A percentile compares a stretch with the other conserved stretches of the same genome.
Evolutionary conservation across 30 jellyfish, hydroid and myxozoan genomes (phyloP).

Genomic region (Turritopsis dohrnii): DNA sequence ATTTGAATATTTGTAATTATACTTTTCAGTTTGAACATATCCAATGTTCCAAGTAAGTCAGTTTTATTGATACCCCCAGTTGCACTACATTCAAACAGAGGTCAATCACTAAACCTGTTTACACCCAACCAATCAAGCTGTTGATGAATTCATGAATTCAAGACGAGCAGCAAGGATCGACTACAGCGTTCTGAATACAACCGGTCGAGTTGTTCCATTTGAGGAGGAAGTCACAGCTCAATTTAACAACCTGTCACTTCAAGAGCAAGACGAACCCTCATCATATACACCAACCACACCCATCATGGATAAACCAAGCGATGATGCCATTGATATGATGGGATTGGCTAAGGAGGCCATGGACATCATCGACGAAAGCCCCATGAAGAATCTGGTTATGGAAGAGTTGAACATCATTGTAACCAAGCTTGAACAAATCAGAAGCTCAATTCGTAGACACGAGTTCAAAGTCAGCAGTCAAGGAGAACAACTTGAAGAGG

Average conservation of each 20-base stretch:
- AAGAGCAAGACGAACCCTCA: conserved; percentile 1
- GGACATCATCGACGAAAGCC: conserved; percentile 21
- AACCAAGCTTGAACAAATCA: not conserved
- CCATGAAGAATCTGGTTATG: not conserved
- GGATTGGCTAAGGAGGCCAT: not conserved
- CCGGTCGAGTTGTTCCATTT: not conserved
- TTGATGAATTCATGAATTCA: too few relatives aligned
- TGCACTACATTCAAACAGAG: too few relatives aligned
- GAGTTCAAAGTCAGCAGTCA: not conserved
- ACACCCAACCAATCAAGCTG: too few relatives aligned
- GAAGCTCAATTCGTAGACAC: not conserved
- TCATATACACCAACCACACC: conserved; percentile 7
- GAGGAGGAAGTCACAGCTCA: conserved; percentile 7
- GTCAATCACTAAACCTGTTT: too few relatives aligned
- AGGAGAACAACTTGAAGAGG: not conserved
- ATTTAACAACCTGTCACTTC: not conserved
- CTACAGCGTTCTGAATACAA: not conserved
- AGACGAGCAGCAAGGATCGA: too few relatives aligned
- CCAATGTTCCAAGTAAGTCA: too few relatives aligned
- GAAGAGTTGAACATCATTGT: not conserved
- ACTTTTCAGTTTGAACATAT: too few relatives aligned
- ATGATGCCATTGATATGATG: not conserved
- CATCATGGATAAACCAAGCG: not conserved
- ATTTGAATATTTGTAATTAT: too few relatives aligned
- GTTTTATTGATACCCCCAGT: too few relatives aligned